Percentiles rank a stretch among this genome's conserved stretches.
Evolutionary conservation across 1,140 invertebrate species (phyloP).

Genomic region (Caenorhabditis brenneri): DNA sequence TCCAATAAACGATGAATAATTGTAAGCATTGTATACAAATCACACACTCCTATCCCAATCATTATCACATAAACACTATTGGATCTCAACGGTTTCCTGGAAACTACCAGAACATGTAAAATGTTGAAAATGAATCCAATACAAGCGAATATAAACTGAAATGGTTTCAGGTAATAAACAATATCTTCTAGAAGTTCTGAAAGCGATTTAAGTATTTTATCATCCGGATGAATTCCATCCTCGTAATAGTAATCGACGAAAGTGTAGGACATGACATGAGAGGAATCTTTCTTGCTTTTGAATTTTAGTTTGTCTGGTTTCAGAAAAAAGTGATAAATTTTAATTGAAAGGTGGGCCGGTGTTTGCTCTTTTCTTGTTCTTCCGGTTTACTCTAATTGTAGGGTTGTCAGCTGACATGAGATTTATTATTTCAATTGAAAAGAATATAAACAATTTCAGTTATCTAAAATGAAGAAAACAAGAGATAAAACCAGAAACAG

Average conservation of each 20-base stretch:
- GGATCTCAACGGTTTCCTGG: neutral
- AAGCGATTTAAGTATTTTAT: neutral
- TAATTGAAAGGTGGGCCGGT: too few relatives aligned
- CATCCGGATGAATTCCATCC: neutral
- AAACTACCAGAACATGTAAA: neutral
- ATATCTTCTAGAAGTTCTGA: neutral
- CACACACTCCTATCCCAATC: neutral
- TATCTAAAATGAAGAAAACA: too few relatives aligned
- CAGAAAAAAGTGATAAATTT: too few relatives aligned
- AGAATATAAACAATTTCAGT: too few relatives aligned
- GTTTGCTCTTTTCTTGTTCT: too few relatives aligned
- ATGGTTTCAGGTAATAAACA: neutral
- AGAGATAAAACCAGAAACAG: too few relatives aligned
- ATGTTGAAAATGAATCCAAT: neutral
- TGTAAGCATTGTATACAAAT: neutral
- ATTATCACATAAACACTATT: neutral
- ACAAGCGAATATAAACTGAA: neutral
- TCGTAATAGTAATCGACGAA: neutral
- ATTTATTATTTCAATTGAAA: too few relatives aligned
- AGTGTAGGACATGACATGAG: neutral
- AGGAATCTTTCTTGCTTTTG: too few relatives aligned
- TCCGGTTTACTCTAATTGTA: too few relatives aligned
- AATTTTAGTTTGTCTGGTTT: too few relatives aligned
- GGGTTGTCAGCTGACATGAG: too few relatives aligned
- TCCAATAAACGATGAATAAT: neutral